Base-by-base conservation (phyloP, 2,888 invertebrate genomes). In the Leptinotarsa tumamoca region DNA sequence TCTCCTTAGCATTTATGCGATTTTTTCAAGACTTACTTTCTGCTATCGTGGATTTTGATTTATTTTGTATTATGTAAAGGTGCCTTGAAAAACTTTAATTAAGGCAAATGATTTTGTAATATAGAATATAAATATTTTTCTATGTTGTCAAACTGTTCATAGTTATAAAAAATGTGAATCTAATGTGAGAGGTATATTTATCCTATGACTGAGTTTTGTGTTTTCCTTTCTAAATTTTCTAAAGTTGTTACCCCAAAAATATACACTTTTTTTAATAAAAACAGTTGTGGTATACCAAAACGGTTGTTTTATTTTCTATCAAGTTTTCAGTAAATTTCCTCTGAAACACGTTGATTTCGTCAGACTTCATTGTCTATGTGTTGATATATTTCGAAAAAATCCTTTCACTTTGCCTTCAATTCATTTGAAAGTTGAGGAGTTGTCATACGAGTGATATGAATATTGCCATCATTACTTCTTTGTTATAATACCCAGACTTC, bases 101-200 rank as follows among this genome's bases (percentile, higher is more conserved):
- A 92, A 92, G 92, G 89, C 89, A 88, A 90, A 90, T 92, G 91
- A 92, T 92, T 92, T 92, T 92, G 92, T 92, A 92, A 92, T 90
- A 91, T 91, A 89, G 88, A 88, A 88, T 88, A 89, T 91, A 91
- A 92, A 92, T 91, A 92, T 92, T 92, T 92, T 92, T 92, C 91
- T 92, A 92, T 92, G 92, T 92, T 92, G 88, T 88, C 88, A 87
- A 88, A 86, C 87, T 88, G 88, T 88, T 88, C 87, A 88, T 88
- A 88, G 86, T 80, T 76, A 82, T 79, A 79, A 81, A 80, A 82
- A 78, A 81, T 86, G 85, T 84, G 84, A 85, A 85, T 86, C 84
- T 85, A 85, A 86, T 84, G 85, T 86, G 85, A 86, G 84, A 85
- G 84, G 83, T 86, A 86, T 86, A 87, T 85, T 86, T 84, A 86